Evolutionary conservation across 92 coral and sea anemone species (phyloP).

Genomic region (Zoanthus solanderi): DNA sequence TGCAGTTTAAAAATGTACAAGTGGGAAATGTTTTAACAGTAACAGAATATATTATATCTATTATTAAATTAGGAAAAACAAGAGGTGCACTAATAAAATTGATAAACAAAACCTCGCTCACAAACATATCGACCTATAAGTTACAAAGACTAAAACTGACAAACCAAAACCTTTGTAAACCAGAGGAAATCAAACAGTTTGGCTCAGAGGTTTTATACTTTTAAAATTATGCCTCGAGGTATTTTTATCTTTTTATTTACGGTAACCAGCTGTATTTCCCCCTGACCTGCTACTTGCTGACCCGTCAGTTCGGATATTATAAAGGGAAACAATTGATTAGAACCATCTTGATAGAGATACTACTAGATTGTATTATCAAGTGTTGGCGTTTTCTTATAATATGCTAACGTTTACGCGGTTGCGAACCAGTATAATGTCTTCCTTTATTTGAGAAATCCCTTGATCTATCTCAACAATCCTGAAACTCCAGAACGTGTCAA

Average conservation of each 20-base stretch:
- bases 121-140: background rate
- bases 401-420: background rate
- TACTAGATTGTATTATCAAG: constrained; percentile 26
- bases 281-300: constrained; percentile 19
- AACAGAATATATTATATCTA: background rate
- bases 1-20: background rate
- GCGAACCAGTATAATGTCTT: background rate
- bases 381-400: constrained; percentile 32
- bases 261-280: constrained; percentile 13
- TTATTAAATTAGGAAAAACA: background rate
- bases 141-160: background rate
- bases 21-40: background rate
- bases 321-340: constrained; percentile 39
- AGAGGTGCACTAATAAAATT: background rate
- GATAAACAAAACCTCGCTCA: background rate
- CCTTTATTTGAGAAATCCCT: constrained; percentile 26
- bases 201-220: background rate
- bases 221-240: background rate
- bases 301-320: constrained; percentile 29
- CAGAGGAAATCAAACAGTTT: constrained; percentile 7
- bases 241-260: background rate
- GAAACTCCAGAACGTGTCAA: background rate
- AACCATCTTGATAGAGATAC: constrained; percentile 35
- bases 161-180: constrained; percentile 10
- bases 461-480: background rate